Conservation (phyloP, 2,113 vertebrate genomes). For the Serilophus lunatus region DNA sequence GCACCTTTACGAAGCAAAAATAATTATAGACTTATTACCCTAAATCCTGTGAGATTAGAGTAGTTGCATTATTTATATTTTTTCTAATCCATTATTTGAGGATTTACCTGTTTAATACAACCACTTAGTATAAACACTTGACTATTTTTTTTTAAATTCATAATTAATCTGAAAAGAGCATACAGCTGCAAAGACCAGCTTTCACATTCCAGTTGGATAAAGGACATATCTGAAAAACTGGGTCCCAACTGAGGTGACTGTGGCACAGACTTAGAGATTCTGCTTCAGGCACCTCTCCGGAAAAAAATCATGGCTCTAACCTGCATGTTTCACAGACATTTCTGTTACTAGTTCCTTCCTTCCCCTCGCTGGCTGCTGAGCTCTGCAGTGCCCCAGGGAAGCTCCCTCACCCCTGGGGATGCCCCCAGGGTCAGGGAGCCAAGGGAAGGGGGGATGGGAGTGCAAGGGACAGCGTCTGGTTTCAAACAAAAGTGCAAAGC, state of each 20-base stretch:
- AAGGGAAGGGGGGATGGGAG: neutral
- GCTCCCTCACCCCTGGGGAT: neutral
- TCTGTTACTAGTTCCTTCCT: neutral
- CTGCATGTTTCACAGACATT: neutral
- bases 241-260: neutral
- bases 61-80: neutral
- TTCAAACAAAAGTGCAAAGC: slow-evolving; percentile 33
- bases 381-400: neutral
- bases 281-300: neutral
- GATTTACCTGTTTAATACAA: slow-evolving; percentile 34
- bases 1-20: neutral
- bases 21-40: slow-evolving; percentile 3
- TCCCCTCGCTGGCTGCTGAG: neutral
- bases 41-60: slow-evolving; percentile 28
- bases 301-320: neutral
- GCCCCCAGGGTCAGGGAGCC: neutral
- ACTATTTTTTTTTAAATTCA: neutral
- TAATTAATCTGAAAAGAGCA: neutral
- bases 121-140: neutral
- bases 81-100: neutral
- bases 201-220: neutral
- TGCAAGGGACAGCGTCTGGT: neutral
- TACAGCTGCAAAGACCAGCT: neutral
- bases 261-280: neutral
- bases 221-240: neutral